phyloP scores from a whole-genome alignment of 2,888 invertebrate genomes.

The Amiota minor region DNA sequence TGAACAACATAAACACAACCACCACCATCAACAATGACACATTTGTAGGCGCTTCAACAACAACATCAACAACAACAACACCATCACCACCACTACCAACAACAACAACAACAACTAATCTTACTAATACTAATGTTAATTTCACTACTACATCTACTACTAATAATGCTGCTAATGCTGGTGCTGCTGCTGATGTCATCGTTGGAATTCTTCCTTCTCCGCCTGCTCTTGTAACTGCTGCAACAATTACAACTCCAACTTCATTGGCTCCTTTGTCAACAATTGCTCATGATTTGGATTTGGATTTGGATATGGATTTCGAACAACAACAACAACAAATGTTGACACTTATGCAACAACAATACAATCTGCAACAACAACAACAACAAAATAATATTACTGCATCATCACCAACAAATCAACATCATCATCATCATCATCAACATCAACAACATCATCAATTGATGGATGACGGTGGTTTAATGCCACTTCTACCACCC shows the following conservation, averaged over 20 bases:
- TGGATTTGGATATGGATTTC: slow-evolving; percentile 19
- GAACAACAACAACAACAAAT: slow-evolving; percentile 65
- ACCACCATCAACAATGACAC: slow-evolving; percentile 20
- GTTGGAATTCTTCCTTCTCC: slow-evolving; percentile 36
- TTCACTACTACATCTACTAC: slow-evolving; percentile 65
- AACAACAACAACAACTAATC: slow-evolving; percentile 55
- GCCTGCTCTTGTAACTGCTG: slow-evolving; percentile 39
- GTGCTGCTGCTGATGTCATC: slow-evolving; percentile 37
- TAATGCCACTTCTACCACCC: slow-evolving; percentile 4
- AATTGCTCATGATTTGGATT: slow-evolving; percentile 4
- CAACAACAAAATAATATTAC: slow-evolving; percentile 50
- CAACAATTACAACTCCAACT: slow-evolving; percentile 47
- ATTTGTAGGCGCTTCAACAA: slow-evolving; percentile 37
- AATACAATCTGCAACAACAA: slow-evolving; percentile 58
- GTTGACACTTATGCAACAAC: slow-evolving; percentile 68
- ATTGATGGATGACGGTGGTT: too few relatives aligned
- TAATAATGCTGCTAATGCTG: slow-evolving; percentile 63
- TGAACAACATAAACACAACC: slow-evolving; percentile 27
- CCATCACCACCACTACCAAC: slow-evolving; percentile 42
- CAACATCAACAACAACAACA: slow-evolving; percentile 7
- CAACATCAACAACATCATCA: slow-evolving; percentile 42
- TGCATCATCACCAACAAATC: slow-evolving; percentile 22
- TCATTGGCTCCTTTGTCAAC: slow-evolving; percentile 24
- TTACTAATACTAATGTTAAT: slow-evolving; percentile 69
- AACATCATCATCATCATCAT: slow-evolving; percentile 42